Evolutionary conservation across 37 sponge, comb jelly and placozoan genomes (phyloP), one percentile per base, ranked within the genome.

Genomic region (Geodia barretti): DNA sequence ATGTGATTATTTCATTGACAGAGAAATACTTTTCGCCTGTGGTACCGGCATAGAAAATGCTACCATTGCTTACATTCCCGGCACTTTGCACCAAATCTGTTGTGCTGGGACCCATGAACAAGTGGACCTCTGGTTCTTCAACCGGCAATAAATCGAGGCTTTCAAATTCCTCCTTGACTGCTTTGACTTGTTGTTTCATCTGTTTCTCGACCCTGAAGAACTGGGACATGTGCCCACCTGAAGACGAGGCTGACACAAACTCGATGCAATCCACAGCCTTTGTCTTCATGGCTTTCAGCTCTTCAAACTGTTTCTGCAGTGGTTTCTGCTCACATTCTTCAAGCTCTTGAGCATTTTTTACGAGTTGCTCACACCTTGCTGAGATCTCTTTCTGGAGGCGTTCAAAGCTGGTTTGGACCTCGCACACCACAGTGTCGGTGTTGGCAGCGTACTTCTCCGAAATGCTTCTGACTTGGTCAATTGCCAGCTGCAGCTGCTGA

Each of bases 71-170:
- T 3, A 88, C 39, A 2, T 38, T 34, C 0, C 74, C 77, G 7
- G 64, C 26, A 0, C 4, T 19, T 9, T 29, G 37, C 5, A 82
- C 3, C 1, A 5, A 19, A 9, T 68, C 75, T 8, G 60, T 23
- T n/a, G 29, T 23, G 23, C 59, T 26, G 7, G 35, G 36, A 19
- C 76, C 60, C 47, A 88, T 71, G 1, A 76, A 34, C 42, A 81
- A 88, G 11, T 77, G 76, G 4, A 81, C 61, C 24, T 70, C 81
- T 14, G 88, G 88, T 39, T 88, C 73, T 70, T 88, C 88, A 37
- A 82, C 65, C 28, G 88, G 88, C 3, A 31, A 69, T 33, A 88
- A 77, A 0, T 88, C 88, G 7, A 70, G 14, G 20, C 32, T 23
- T 31, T 38, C 26, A 38, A 88, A 88, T 36, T 81, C 83, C 21